Percentiles rank a stretch among this genome's conserved stretches.
Conservation (phyloP, 2,113 vertebrate species). For the Oncorhynchus tshawytscha region DNA sequence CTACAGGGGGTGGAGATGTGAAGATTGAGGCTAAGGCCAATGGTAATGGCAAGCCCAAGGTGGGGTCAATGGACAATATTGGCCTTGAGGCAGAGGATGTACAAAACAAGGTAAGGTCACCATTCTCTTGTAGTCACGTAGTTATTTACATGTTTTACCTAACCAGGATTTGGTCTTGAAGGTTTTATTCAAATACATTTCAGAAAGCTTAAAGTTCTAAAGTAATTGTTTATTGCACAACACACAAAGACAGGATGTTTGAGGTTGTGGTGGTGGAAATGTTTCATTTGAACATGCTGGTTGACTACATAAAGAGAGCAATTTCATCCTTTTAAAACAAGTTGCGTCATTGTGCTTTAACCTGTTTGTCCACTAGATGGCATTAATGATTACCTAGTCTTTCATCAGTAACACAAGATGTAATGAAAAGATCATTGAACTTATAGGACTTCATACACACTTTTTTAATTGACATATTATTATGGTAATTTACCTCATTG, state of each 20-base stretch:
- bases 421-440: neutral
- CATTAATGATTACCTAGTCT: neutral
- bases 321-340: neutral
- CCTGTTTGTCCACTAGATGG: slow-evolving; percentile 44
- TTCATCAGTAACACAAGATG: neutral
- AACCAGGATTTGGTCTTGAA: no score
- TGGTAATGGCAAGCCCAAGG: slow-evolving; percentile 77
- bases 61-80: slow-evolving; percentile 86
- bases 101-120: slow-evolving; percentile 78
- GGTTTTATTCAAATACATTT: no score
- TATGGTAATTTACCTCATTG: neutral
- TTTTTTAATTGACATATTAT: no score
- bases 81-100: slow-evolving; percentile 73
- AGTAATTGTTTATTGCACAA: no score
- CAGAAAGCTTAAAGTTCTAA: no score
- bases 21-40: slow-evolving; percentile 76
- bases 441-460: no score
- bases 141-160: no score
- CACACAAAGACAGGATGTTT: no score
- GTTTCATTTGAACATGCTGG: no score
- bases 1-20: slow-evolving; percentile 85
- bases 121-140: no score
- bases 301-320: neutral
- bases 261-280: no score
- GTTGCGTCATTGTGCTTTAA: slow-evolving; percentile 48